Base-by-base conservation (phyloP, 2,888 invertebrate species). In the Nycteola revayana region DNA sequence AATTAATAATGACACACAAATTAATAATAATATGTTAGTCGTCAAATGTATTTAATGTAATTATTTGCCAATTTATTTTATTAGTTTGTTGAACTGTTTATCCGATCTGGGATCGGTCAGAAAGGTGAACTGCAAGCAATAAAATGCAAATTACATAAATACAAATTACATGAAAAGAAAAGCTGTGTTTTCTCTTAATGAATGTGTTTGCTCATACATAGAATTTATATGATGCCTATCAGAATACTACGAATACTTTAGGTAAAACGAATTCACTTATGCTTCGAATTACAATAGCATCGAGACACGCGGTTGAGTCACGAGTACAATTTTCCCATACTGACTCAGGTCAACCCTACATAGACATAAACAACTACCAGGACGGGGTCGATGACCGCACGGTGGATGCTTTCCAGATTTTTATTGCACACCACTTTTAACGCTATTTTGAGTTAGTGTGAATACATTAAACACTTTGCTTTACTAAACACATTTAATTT, bases 351-450 rank as follows among this genome's bases (percentile, higher is more conserved):
- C 38, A 49, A 32, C 37, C 37, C 42, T 38, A 35, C 26, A 23
- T 23, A 9, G 64, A 66, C 63, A 69, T 62, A 70, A 68, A 72
- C 61, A 64, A 50, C 54, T 43, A 34, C 39, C 38, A 34, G 26
- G 41, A 22, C 21, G 47, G 47, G 81, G 64, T 62, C 72, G 49
- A 60, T 54, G 69, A 75, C 73, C 75, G 2, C 5, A 3, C 44
- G 28, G 50, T 43, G 42, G 45, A 55, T 42, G 45, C 42, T 55
- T 53, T 37, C 41, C 51, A 58, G 49, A 47, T 49, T 60, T 53
- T 58, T 53, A 44, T 50, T 54, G 51, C 48, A 10, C 25, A 31
- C 25, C 24, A 42, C 56, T 58, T 51, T 63, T 52, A 52, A 40
- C 42, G 41, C 10, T 47, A 44, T 54, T 55, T 49, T 35, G 41